Conservation (phyloP, 2,888 invertebrate genomes). For the Harpagoxenus sublaevis region DNA sequence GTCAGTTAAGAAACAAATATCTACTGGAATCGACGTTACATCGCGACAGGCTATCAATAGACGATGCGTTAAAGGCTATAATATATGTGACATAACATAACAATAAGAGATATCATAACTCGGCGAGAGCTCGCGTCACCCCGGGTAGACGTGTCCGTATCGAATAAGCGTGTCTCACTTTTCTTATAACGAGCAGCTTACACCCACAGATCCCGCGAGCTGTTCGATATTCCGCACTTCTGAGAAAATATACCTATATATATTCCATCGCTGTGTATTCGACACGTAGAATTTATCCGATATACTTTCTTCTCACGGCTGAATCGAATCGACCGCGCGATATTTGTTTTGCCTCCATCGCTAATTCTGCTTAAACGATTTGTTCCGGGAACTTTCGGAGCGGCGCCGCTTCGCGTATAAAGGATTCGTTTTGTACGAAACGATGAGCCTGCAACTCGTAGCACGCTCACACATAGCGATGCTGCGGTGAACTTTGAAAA, state of each 20-base stretch:
- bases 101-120: not conserved
- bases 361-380: conserved; percentile 33
- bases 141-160: not conserved
- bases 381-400: conserved; percentile 16
- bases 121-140: not conserved
- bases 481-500: conserved; percentile 23
- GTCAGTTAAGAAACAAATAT: not conserved
- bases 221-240: conserved; percentile 11
- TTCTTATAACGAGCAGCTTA: conserved; percentile 33
- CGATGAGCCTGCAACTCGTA: conserved; percentile 4
- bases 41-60: not conserved
- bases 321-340: not conserved
- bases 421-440: conserved; percentile 16
- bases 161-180: not conserved
- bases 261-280: not conserved
- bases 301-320: conserved; percentile 11
- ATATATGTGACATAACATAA: conserved; percentile 4
- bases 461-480: not conserved
- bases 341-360: conserved; percentile 9
- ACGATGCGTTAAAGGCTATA: not conserved
- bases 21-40: not conserved
- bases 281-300: conserved; percentile 31
- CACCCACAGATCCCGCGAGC: not conserved
- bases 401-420: not conserved
- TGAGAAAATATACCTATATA: conserved; percentile 31